Percentiles rank a stretch among this genome's conserved stretches.
Conservation (phyloP, 2,888 invertebrate species). For the Caenorhabditis wallacei region DNA sequence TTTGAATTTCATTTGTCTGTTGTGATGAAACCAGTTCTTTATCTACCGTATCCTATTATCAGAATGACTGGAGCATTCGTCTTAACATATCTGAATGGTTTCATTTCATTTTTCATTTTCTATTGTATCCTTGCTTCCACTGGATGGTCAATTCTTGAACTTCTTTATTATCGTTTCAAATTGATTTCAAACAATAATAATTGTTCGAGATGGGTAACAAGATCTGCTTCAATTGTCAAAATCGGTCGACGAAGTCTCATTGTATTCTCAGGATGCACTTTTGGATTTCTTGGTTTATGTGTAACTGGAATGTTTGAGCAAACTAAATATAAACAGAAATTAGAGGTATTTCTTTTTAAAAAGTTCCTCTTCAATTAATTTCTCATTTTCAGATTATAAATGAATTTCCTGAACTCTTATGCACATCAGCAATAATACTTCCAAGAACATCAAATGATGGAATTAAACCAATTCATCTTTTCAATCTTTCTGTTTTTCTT, state of each 20-base stretch:
- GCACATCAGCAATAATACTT: conserved; percentile 31
- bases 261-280: not conserved
- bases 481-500: conserved; percentile 39
- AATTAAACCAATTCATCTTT: conserved; percentile 52
- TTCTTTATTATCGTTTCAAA: conserved; percentile 57
- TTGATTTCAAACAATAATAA: conserved; percentile 33
- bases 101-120: conserved; percentile 40
- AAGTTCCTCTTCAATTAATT: not conserved
- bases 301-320: conserved; percentile 52
- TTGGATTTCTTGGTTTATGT: conserved; percentile 22
- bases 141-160: conserved; percentile 52
- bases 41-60: conserved; percentile 39
- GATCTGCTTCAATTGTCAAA: not conserved
- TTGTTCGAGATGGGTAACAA: conserved; percentile 29
- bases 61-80: conserved; percentile 44
- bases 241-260: not conserved
- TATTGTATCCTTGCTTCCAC: conserved; percentile 35
- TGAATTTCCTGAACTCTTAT: conserved; percentile 48
- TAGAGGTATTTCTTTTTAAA: conserved; percentile 12
- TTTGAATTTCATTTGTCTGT: conserved; percentile 50
- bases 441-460: conserved; percentile 13
- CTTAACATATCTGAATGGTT: conserved; percentile 44
- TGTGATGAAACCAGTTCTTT: conserved; percentile 49
- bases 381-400: conserved; percentile 27
- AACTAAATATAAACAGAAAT: conserved; percentile 20